These are phyloP conservation scores for Sinhomidia bicolor DNA, from an alignment of 2,888 invertebrate species.

Conservation along the genomic window DNA sequence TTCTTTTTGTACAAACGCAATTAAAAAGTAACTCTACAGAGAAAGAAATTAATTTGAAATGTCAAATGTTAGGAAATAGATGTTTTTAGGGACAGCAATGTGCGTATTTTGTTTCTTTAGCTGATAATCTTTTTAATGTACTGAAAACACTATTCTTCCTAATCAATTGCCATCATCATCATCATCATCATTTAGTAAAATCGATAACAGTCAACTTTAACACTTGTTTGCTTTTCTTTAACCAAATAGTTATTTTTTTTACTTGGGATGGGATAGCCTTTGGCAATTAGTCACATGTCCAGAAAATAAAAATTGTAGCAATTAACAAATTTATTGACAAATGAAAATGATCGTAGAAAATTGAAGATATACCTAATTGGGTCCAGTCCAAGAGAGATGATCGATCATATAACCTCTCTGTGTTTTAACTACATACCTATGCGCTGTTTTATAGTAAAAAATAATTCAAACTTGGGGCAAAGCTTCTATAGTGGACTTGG, in stretches of 20 bases:
- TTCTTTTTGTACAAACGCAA: no score
- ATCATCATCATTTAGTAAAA: not conserved
- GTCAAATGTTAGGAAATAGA: slow-evolving; percentile 5
- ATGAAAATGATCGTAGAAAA: not conserved
- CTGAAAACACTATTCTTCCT: not conserved
- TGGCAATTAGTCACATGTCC: not conserved
- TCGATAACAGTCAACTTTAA: not conserved
- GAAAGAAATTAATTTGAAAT: not conserved
- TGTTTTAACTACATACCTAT: not conserved
- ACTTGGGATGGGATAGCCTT: not conserved
- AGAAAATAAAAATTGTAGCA: not conserved
- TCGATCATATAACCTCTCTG: not conserved
- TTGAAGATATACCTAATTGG: not conserved
- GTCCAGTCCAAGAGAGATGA: not conserved
- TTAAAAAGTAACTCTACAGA: no score
- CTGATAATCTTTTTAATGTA: not conserved
- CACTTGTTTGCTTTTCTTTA: not conserved
- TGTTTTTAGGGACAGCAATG: not conserved
- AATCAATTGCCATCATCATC: not conserved
- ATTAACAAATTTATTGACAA: slow-evolving; percentile 18
- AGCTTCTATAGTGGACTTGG: no score
- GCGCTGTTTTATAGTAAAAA: no score
- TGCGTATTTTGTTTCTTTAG: not conserved
- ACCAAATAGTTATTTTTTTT: not conserved
- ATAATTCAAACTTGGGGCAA: no score